Percentiles rank a stretch among this genome's conserved stretches.
Conservation (phyloP, 2,888 invertebrate species). For the Allacma fusca region DNA sequence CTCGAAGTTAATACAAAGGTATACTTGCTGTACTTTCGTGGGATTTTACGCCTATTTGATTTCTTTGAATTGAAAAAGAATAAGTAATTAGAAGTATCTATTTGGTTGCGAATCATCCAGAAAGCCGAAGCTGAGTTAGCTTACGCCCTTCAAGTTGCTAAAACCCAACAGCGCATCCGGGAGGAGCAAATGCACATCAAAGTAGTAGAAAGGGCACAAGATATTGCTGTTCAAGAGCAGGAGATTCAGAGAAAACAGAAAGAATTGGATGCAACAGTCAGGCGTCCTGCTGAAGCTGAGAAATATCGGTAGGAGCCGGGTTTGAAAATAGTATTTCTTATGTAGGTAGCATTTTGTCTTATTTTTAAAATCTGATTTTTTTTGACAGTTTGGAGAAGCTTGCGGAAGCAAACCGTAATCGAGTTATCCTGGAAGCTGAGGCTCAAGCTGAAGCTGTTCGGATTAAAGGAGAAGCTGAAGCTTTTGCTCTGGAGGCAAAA, state of each 20-base stretch:
- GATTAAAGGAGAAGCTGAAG: slow-evolving; percentile 87
- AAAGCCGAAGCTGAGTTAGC: slow-evolving; percentile 94
- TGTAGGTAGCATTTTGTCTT: neutral
- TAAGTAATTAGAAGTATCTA: too few relatives aligned
- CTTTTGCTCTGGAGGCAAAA: slow-evolving; percentile 91
- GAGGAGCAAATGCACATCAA: slow-evolving; percentile 98
- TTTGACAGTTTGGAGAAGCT: slow-evolving; percentile 80
- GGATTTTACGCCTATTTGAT: too few relatives aligned
- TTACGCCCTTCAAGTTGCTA: slow-evolving; percentile 91
- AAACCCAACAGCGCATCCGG: slow-evolving; percentile 93
- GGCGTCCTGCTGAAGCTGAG: slow-evolving; percentile 82
- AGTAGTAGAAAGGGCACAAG: slow-evolving; percentile 89
- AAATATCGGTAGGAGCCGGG: slow-evolving; percentile 74
- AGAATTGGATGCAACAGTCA: slow-evolving; percentile 90
- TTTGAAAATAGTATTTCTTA: neutral
- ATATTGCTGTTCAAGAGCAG: slow-evolving; percentile 94
- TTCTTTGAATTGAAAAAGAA: too few relatives aligned
- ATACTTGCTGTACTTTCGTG: too few relatives aligned
- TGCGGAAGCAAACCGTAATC: slow-evolving; percentile 89
- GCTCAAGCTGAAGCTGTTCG: slow-evolving; percentile 90
- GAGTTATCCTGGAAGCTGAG: slow-evolving; percentile 92
- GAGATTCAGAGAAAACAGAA: slow-evolving; percentile 91
- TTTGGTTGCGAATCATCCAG: too few relatives aligned
- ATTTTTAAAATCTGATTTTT: too few relatives aligned
- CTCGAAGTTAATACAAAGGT: slow-evolving; percentile 95